phyloP scores from a whole-genome alignment of 2,113 vertebrate genomes.

The Crotophaga sulcirostris region DNA sequence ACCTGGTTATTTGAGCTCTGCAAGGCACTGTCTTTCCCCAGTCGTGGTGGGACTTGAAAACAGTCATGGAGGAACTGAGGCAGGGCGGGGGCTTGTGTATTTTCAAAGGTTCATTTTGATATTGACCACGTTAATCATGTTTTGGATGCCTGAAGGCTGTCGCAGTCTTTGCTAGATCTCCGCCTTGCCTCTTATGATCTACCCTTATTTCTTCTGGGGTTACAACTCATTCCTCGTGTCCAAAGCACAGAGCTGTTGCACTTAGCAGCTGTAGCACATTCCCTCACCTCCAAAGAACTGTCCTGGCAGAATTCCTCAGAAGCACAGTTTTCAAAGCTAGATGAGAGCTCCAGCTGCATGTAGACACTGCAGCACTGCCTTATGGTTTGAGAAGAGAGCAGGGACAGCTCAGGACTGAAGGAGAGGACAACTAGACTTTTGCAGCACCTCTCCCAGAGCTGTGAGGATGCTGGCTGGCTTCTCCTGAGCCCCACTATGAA shows the following conservation, averaged over 20 bases:
- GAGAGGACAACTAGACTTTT: neutral
- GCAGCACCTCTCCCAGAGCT: neutral
- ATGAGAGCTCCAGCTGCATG: neutral
- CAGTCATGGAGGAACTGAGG: neutral
- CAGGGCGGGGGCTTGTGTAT: neutral
- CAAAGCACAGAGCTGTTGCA: neutral
- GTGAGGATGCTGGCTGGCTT: neutral
- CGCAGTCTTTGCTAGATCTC: neutral
- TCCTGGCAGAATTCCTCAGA: neutral
- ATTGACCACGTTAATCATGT: neutral
- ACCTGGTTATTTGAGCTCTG: neutral
- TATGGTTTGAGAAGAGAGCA: neutral
- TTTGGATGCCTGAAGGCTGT: neutral
- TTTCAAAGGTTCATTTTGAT: neutral
- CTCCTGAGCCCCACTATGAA: neutral
- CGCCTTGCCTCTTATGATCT: neutral
- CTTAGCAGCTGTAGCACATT: neutral
- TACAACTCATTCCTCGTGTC: accelerated
- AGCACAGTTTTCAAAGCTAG: neutral
- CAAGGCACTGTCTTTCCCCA: neutral
- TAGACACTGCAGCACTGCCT: neutral
- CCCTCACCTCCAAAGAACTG: neutral
- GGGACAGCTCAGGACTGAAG: neutral
- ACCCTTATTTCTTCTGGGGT: neutral
- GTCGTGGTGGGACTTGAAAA: neutral